These are phyloP conservation scores for Brenthis daphne DNA, from an alignment of 2,888 invertebrate species.

Conservation along the genomic window DNA sequence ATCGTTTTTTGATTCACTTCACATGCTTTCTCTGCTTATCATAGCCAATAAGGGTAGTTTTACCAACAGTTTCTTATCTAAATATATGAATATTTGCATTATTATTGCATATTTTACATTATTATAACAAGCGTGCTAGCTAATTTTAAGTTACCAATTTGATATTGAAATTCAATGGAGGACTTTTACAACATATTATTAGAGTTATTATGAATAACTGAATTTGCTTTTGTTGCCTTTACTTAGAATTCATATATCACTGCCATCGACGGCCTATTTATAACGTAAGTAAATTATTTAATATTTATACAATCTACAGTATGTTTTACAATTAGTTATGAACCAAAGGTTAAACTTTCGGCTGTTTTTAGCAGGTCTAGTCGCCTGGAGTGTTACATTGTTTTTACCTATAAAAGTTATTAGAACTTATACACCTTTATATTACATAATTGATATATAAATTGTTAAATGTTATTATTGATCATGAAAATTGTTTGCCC, in stretches of 20 bases:
- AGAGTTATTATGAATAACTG: background rate
- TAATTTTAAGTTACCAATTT: slow-evolving; percentile 13
- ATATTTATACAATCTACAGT: slow-evolving; percentile 42
- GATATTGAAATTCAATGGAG: background rate
- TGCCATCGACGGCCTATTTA: slow-evolving; percentile 71
- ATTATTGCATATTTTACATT: background rate
- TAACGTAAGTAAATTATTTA: slow-evolving; percentile 39
- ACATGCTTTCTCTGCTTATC: slow-evolving; percentile 14
- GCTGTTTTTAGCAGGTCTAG: slow-evolving; percentile 69
- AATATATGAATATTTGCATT: background rate
- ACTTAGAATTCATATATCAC: slow-evolving; percentile 45
- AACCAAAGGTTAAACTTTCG: slow-evolving; percentile 74
- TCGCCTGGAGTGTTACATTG: slow-evolving; percentile 65
- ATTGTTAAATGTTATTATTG: slow-evolving; percentile 18
- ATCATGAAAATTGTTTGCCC: slow-evolving; percentile 6
- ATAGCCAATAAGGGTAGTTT: slow-evolving; percentile 20
- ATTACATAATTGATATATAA: slow-evolving; percentile 19
- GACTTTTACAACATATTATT: background rate
- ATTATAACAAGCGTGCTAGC: background rate
- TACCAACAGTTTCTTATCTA: background rate
- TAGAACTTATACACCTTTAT: slow-evolving; percentile 38
- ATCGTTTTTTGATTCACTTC: slow-evolving; percentile 4
- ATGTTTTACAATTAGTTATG: slow-evolving; percentile 57
- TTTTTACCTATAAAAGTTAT: slow-evolving; percentile 49
- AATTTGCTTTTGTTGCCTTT: slow-evolving; percentile 11